These are phyloP conservation scores for Ctenopoma kingsleyae DNA, from an alignment of 2,797 vertebrate genomes.

Conservation along the genomic window DNA sequence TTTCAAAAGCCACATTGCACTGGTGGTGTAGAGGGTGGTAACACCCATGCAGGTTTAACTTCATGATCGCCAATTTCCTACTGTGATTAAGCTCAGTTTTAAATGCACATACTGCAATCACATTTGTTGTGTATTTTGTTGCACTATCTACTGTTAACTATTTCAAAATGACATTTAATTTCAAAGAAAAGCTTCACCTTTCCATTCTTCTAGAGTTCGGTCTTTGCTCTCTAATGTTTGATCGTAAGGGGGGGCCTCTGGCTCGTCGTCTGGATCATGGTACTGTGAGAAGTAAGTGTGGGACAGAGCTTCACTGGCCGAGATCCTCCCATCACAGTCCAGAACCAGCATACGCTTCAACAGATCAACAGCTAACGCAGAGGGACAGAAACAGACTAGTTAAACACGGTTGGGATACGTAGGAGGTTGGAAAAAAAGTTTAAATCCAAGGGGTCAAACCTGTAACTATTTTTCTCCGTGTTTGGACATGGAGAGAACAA, in stretches of 20 bases:
- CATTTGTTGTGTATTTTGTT: not conserved
- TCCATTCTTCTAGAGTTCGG: conserved; percentile 95
- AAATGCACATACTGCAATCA: too few relatives aligned
- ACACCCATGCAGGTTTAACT: conserved; percentile 5
- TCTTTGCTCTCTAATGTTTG: conserved; percentile 95
- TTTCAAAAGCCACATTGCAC: not conserved
- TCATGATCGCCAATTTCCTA: not conserved
- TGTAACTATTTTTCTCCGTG: conserved; percentile 2
- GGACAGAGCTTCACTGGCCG: conserved; percentile 91
- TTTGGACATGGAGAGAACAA: conserved; percentile 7
- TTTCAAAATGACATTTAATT: too few relatives aligned
- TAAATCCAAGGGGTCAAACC: conserved; percentile 1
- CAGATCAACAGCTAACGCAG: conserved; percentile 90
- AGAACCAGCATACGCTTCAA: conserved; percentile 96
- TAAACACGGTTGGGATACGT: not conserved
- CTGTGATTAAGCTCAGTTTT: not conserved
- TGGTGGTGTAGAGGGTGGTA: not conserved
- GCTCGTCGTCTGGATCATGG: conserved; percentile 95
- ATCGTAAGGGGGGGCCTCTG: conserved; percentile 92
- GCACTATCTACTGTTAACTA: not conserved
- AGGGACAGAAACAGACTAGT: conserved; percentile 36
- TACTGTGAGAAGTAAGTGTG: conserved; percentile 98
- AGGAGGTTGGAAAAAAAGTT: too few relatives aligned
- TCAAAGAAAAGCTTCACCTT: conserved; percentile 83
- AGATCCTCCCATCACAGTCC: conserved; percentile 96